Percentiles rank a stretch among this genome's conserved stretches.
These are phyloP conservation scores for Hippocampus abdominalis DNA, from an alignment of 2,113 vertebrate genomes.

Conservation along the genomic window DNA sequence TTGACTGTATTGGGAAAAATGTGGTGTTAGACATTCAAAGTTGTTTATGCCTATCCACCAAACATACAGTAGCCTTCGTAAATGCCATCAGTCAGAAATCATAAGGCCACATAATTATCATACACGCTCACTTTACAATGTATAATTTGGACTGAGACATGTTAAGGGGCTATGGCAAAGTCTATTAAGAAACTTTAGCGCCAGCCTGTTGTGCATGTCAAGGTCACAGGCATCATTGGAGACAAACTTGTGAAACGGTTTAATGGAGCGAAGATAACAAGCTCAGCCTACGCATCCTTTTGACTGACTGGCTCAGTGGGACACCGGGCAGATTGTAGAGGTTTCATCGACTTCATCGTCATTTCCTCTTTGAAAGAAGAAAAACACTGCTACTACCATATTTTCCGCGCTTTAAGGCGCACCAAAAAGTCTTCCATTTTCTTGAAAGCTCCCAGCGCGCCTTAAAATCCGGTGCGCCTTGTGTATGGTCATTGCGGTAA, in stretches of 20 bases:
- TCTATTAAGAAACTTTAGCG: slow-evolving; percentile 19
- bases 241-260: slow-evolving; percentile 25
- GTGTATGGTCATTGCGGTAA: too few species aligned
- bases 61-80: too few species aligned
- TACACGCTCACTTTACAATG: neutral
- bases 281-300: slow-evolving; percentile 22
- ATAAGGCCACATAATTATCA: neutral
- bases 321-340: neutral
- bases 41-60: neutral
- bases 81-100: neutral
- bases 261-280: slow-evolving; percentile 45
- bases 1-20: too few species aligned
- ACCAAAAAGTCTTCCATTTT: too few species aligned
- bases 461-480: too few species aligned
- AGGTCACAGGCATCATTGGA: neutral
- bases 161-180: slow-evolving; percentile 2
- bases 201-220: neutral
- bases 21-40: neutral
- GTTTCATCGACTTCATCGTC: neutral
- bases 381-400: neutral
- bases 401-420: too few species aligned
- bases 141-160: slow-evolving; percentile 22
- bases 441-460: too few species aligned
- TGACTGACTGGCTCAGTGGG: slow-evolving; percentile 31
- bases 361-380: neutral